A percentile compares a stretch with the other conserved stretches of the same genome.
phyloP scores from a whole-genome alignment of 2,888 invertebrate species.

The Rhorus exstirpatorius region DNA sequence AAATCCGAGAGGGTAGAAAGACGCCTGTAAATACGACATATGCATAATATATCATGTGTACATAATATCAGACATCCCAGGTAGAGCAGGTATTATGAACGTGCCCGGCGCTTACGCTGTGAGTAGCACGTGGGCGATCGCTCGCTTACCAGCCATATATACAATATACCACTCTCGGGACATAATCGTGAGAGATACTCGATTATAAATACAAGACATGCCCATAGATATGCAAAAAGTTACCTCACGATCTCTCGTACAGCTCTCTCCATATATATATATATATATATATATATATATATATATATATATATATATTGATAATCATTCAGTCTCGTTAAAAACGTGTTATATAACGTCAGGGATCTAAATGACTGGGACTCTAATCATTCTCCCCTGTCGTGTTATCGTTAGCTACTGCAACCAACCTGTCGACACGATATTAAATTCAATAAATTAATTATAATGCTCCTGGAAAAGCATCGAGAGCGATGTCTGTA shows the following conservation, averaged over 20 bases:
- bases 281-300: too few relatives aligned
- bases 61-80: neutral
- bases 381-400: slow-evolving; percentile 55
- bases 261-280: too few relatives aligned
- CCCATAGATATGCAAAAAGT: neutral
- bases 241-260: slow-evolving; percentile 23
- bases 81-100: slow-evolving; percentile 28
- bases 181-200: slow-evolving; percentile 33
- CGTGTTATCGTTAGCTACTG: slow-evolving; percentile 52
- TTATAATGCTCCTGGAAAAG: slow-evolving; percentile 5
- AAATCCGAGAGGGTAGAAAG: too few relatives aligned
- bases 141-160: slow-evolving; percentile 37
- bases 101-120: slow-evolving; percentile 25
- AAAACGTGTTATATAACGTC: slow-evolving; percentile 28
- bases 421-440: slow-evolving; percentile 36
- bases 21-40: too few relatives aligned
- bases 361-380: slow-evolving; percentile 48
- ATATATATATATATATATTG: too few relatives aligned
- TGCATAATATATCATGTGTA: too few relatives aligned
- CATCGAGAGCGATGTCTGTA: neutral
- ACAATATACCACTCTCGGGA: slow-evolving; percentile 34
- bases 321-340: slow-evolving; percentile 66
- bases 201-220: slow-evolving; percentile 56
- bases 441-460: slow-evolving; percentile 57
- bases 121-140: slow-evolving; percentile 58